These are phyloP conservation scores for Malacoraja senta DNA, from an alignment of 2,797 vertebrate species.

Conservation along the genomic window DNA sequence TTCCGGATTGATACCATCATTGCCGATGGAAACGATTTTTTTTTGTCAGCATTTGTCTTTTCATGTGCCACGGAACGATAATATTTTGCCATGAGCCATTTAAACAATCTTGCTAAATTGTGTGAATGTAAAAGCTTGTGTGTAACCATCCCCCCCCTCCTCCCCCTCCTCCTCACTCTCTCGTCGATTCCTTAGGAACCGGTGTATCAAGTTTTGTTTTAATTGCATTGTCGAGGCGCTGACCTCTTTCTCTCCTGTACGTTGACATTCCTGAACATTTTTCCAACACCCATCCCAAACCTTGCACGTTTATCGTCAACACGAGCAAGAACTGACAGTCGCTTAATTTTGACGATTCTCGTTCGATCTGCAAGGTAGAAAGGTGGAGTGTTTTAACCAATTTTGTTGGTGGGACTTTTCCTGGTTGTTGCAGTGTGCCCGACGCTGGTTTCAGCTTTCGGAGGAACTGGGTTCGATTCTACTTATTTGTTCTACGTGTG, in stretches of 20 bases:
- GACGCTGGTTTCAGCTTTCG: constrained; percentile 53
- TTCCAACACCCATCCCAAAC: constrained; percentile 29
- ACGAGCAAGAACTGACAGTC: constrained; percentile 48
- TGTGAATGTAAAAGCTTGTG: constrained; percentile 49
- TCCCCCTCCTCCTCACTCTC: constrained; percentile 59
- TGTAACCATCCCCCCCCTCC: constrained; percentile 56
- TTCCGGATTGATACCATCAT: not conserved
- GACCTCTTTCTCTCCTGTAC: constrained; percentile 58
- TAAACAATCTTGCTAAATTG: constrained; percentile 55
- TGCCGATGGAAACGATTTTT: not conserved
- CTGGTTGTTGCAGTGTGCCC: constrained; percentile 54
- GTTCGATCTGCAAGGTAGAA: constrained; percentile 51
- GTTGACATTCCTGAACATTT: constrained; percentile 39
- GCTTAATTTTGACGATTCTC: constrained; percentile 51
- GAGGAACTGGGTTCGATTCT: constrained; percentile 10
- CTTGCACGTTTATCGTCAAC: not conserved
- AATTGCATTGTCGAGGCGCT: constrained; percentile 74
- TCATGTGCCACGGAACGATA: not conserved
- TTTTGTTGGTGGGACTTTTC: constrained; percentile 61
- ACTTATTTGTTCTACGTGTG: not conserved
- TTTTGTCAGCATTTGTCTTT: constrained; percentile 3
- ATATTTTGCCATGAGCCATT: constrained; percentile 51
- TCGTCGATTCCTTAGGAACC: constrained; percentile 85
- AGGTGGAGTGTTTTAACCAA: constrained; percentile 46
- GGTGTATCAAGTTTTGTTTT: constrained; percentile 95